A percentile compares a stretch with the other conserved stretches of the same genome.
These are phyloP conservation scores for Parazoanthus darwini DNA, from an alignment of 92 coral and sea anemone species.

Conservation along the genomic window DNA sequence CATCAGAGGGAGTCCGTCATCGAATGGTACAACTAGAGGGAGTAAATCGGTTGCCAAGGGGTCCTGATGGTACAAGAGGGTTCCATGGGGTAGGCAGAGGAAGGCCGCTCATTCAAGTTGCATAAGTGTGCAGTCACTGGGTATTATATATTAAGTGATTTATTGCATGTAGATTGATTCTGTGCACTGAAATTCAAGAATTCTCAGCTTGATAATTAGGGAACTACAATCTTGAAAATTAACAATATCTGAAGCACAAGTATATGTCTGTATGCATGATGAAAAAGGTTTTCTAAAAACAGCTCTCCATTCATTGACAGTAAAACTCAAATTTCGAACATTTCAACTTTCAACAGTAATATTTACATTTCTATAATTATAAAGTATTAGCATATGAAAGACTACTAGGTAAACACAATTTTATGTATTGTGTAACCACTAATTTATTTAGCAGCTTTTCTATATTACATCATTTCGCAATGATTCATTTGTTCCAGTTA, in stretches of 20 bases:
- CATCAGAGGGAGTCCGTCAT: constrained; percentile 75
- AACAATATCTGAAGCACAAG: background rate
- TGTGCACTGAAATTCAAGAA: background rate
- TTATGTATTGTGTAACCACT: background rate
- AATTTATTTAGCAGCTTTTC: background rate
- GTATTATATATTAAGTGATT: no score
- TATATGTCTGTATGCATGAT: no score
- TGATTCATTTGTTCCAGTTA: background rate
- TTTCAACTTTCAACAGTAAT: no score
- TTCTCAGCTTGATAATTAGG: no score
- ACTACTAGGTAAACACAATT: background rate
- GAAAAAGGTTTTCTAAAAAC: no score
- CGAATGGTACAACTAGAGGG: constrained; percentile 93
- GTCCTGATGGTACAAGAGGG: constrained; percentile 98
- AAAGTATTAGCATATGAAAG: background rate
- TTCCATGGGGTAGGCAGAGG: constrained; percentile 88
- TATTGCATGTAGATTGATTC: background rate
- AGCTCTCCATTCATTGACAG: no score
- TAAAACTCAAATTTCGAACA: no score
- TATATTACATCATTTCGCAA: background rate
- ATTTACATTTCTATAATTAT: no score
- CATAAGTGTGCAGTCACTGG: constrained; percentile 40
- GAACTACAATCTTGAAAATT: background rate
- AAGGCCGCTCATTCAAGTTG: constrained; percentile 83
- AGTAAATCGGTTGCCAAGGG: constrained; percentile 86